phyloP scores from a whole-genome alignment of 2,113 vertebrate species.

The Polypterus bichir region DNA sequence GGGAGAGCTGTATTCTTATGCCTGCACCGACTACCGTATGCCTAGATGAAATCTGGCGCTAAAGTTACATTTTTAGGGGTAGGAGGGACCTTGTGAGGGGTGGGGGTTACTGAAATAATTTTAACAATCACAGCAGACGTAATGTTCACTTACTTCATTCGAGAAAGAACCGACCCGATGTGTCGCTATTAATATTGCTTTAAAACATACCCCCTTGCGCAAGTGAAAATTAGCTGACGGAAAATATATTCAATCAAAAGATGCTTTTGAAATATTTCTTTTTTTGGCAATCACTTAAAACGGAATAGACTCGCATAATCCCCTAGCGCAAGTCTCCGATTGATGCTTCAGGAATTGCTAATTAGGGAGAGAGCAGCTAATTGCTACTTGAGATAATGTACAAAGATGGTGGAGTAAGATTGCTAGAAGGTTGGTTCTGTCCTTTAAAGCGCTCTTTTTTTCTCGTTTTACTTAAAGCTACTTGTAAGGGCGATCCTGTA shows the following conservation, averaged over 20 bases:
- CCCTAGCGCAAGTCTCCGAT: background rate
- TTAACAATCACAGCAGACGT: too few species aligned
- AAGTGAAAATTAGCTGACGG: too few species aligned
- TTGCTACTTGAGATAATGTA: slow-evolving; percentile 52
- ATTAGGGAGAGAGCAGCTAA: slow-evolving; percentile 63
- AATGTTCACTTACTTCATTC: too few species aligned
- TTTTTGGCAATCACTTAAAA: slow-evolving; percentile 2
- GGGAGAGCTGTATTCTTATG: too few species aligned
- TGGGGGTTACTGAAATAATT: too few species aligned
- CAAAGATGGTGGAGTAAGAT: slow-evolving; percentile 42
- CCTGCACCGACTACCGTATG: too few species aligned
- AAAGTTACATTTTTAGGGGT: too few species aligned
- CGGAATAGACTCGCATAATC: background rate
- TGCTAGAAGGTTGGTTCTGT: slow-evolving; percentile 43
- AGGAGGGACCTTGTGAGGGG: too few species aligned
- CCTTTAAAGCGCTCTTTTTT: slow-evolving; percentile 32
- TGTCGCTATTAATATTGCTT: too few species aligned
- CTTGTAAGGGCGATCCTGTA: slow-evolving; percentile 40
- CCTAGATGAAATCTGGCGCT: too few species aligned
- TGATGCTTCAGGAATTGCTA: slow-evolving; percentile 37
- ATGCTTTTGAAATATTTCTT: background rate
- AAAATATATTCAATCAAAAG: background rate
- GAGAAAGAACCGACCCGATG: too few species aligned
- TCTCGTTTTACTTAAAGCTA: slow-evolving; percentile 28
- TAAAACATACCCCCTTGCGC: too few species aligned